Conservation (phyloP, 2,888 invertebrate species). For the Xylophagus ater region DNA sequence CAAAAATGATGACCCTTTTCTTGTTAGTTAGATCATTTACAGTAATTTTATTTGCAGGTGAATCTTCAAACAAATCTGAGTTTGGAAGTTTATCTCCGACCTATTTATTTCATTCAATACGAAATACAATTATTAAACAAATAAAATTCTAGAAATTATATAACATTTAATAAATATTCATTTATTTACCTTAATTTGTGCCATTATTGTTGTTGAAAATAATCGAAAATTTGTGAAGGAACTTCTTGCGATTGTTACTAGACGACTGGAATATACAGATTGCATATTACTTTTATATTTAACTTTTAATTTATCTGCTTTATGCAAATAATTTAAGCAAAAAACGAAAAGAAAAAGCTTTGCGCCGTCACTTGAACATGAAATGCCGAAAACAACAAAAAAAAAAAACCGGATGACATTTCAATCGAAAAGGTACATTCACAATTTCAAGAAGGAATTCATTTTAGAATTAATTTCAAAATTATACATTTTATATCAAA, state of each 20-base stretch:
- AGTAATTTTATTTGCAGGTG: slow-evolving; percentile 79
- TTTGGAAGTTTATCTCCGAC: slow-evolving; percentile 73
- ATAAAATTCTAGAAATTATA: background rate
- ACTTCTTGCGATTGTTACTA: slow-evolving; percentile 11
- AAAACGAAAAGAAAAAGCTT: too few relatives aligned
- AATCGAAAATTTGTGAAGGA: slow-evolving; percentile 18
- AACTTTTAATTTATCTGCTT: too few relatives aligned
- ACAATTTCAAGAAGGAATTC: too few relatives aligned
- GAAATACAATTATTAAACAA: background rate
- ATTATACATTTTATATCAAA: too few relatives aligned
- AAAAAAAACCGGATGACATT: too few relatives aligned
- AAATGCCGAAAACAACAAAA: too few relatives aligned
- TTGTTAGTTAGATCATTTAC: slow-evolving; percentile 56
- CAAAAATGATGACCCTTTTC: slow-evolving; percentile 79
- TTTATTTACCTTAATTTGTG: slow-evolving; percentile 30
- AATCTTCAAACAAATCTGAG: slow-evolving; percentile 72
- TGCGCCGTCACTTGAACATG: too few relatives aligned
- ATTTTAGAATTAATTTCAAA: too few relatives aligned
- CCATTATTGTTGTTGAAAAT: slow-evolving; percentile 33
- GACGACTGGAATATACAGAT: slow-evolving; percentile 2
- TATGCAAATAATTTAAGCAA: too few relatives aligned
- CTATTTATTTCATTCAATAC: slow-evolving; percentile 40
- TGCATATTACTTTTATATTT: slow-evolving; percentile 9
- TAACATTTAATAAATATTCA: background rate
- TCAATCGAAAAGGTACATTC: too few relatives aligned